phyloP scores from a whole-genome alignment of 2,113 vertebrate genomes.

The Vulpes ferrilata region DNA sequence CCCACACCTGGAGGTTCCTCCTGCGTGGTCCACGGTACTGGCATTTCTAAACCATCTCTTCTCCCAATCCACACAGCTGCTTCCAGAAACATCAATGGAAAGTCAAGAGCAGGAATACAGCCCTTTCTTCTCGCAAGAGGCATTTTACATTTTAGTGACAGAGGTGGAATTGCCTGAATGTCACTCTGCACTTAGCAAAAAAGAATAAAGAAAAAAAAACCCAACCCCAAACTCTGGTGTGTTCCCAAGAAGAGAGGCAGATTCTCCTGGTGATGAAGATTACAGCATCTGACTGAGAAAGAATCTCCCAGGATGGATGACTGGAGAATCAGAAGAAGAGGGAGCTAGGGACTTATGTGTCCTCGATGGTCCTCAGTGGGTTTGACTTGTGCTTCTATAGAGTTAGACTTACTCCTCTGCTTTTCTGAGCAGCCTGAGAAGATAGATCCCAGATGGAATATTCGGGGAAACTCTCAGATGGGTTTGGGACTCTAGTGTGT shows the following conservation, averaged over 20 bases:
- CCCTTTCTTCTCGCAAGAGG: not conserved
- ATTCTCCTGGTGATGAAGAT: not conserved
- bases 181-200: not conserved
- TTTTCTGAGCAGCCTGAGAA: slow-evolving; percentile 22
- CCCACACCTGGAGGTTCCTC: not conserved
- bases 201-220: not conserved
- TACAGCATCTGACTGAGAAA: not conserved
- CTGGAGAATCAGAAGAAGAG: not conserved
- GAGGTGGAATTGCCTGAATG: not conserved
- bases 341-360: not conserved
- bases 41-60: not conserved
- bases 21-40: not conserved
- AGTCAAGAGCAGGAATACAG: not conserved
- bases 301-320: not conserved
- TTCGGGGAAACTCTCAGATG: not conserved
- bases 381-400: not conserved
- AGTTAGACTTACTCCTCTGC: not conserved
- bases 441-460: not conserved
- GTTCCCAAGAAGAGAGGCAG: not conserved
- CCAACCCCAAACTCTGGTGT: not conserved
- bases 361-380: not conserved
- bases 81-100: not conserved
- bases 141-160: not conserved
- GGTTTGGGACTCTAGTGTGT: not conserved
- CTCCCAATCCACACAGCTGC: not conserved